Base-by-base conservation (phyloP, 2,888 invertebrate genomes). In the Drosophila mimetica region DNA sequence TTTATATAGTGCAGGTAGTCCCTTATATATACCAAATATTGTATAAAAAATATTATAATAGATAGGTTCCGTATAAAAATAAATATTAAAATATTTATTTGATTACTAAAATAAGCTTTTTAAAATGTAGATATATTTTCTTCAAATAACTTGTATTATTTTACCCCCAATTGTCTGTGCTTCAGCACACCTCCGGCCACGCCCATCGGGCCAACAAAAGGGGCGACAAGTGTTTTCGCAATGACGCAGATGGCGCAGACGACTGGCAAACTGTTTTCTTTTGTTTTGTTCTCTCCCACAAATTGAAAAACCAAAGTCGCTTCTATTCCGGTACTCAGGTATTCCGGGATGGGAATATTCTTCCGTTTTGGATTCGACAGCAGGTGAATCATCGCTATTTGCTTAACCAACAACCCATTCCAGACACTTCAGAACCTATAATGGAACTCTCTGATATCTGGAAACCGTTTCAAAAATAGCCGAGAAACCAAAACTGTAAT, bases 171-270 rank as follows among this genome's bases (percentile, higher is more conserved):
- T 9, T 30, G 48, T 41, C 13, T 9, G 13, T 28, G 11, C 48
- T 34, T 28, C 13, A 34, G 22, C 39, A 25, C 11, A 34, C 41
- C 48, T 16, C 11, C 36, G 22, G 39, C 58, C 60, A 32, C 58
- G 60, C 60, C 60, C 39, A 25, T 4, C 14, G 18, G 4, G 34
- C 22, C 46, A n/a, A 28, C 32, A 46, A 47, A 47, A 14, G 11
- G 39, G 47, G n/a, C 46, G 8, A 53, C 69, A 70, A 70, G 61
- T 70, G 61, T 70, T 70, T 70, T 54, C 53, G 61, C 53, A 36
- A 54, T 70, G 70, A 70, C 70, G 61, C 70, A 70, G 32, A 60
- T 60, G 37, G 41, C 18, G n/a, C 46, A 28, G 39, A 34, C 34
- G 39, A 48, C 41, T 28, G 30, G 20, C 36, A 44, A 30, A 63